These are phyloP conservation scores for Hydrocynus forskahlii DNA, from an alignment of 2,797 vertebrate genomes.

Conservation along the genomic window DNA sequence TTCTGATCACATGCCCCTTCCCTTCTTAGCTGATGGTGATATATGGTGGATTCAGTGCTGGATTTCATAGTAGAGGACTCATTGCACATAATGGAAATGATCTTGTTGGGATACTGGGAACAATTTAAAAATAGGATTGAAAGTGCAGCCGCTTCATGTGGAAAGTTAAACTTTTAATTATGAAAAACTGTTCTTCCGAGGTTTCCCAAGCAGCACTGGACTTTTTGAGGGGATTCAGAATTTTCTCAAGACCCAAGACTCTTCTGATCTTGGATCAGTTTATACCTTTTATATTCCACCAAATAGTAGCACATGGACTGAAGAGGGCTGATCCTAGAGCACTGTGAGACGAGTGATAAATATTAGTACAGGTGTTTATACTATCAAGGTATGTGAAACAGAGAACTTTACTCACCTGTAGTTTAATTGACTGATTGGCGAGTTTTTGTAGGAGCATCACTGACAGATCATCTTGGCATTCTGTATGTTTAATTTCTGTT, in stretches of 20 bases:
- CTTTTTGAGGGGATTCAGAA: neutral
- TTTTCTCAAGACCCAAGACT: neutral
- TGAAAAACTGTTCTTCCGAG: neutral
- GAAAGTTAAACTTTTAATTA: neutral
- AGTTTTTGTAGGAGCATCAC: neutral
- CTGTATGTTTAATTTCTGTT: neutral
- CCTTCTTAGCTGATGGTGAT: neutral
- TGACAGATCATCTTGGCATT: neutral
- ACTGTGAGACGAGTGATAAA: neutral
- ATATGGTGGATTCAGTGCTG: neutral
- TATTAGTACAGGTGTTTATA: neutral
- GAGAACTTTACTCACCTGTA: neutral
- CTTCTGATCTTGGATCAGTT: neutral
- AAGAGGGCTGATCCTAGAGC: neutral
- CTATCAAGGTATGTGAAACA: neutral
- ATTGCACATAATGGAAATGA: neutral
- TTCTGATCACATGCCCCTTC: neutral
- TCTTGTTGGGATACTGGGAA: neutral
- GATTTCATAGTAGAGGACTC: neutral
- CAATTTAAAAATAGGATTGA: neutral
- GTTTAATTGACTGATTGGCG: neutral
- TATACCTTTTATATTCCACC: neutral
- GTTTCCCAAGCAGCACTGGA: neutral
- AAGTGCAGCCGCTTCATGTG: neutral
- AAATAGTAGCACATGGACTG: neutral